These are phyloP conservation scores for Rhabdomys dilectus DNA, from an alignment of 2,113 vertebrate species.

Conservation along the genomic window DNA sequence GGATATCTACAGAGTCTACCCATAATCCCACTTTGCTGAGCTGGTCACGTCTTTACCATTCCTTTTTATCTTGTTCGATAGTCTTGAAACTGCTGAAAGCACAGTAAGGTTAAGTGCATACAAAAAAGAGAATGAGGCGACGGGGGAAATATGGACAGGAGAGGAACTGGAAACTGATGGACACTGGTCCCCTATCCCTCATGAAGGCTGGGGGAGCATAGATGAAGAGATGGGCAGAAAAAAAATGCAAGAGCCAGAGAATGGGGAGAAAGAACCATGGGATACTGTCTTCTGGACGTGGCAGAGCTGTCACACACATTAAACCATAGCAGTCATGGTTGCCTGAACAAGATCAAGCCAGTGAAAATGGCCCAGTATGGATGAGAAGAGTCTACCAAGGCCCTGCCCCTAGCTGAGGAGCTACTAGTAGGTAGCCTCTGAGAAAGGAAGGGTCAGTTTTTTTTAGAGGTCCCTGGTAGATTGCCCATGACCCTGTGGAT, in stretches of 20 bases:
- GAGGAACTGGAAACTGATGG: no score
- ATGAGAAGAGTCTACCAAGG: background rate
- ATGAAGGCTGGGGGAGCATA: background rate
- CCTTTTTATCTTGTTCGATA: background rate
- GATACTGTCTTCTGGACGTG: background rate
- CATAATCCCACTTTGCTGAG: no score
- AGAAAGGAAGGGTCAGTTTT: background rate
- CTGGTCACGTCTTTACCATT: background rate
- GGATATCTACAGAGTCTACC: rapidly evolving
- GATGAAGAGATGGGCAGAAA: background rate
- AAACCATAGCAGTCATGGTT: background rate
- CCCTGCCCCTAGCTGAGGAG: background rate
- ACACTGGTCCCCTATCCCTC: rapidly evolving
- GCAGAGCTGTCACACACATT: background rate
- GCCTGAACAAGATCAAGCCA: background rate
- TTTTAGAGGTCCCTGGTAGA: background rate
- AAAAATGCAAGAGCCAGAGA: background rate
- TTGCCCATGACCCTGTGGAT: background rate
- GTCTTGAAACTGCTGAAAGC: no score
- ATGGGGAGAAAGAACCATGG: background rate
- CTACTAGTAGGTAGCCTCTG: background rate
- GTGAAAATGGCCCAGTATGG: background rate
- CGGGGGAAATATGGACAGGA: background rate
- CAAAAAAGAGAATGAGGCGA: background rate
- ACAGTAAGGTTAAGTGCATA: background rate